Base-by-base conservation (phyloP, 2,113 vertebrate genomes). In the Camelus bactrianus region DNA sequence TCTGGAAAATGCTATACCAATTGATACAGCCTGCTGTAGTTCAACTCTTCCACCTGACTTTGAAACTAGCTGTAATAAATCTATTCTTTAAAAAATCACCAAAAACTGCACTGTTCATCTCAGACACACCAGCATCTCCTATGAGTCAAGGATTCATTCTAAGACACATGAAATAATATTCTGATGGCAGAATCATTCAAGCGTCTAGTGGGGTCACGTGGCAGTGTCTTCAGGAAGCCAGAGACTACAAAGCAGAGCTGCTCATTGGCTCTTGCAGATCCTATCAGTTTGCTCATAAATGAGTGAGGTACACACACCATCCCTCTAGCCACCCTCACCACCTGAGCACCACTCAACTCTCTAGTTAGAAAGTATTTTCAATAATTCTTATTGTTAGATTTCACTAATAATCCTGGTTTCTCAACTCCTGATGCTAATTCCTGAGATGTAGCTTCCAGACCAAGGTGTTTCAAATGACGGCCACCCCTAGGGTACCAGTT, bases 241-340 rank as follows among this genome's bases (percentile, higher is more conserved):
- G 58, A 72, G 35, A 0, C 67, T 69, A 0, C 22, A 72, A 52
- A 28, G 1, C 22, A 72, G 62, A 28, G 8, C 58, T 32, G 3
- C 65, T 42, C 24, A 11, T 32, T 50, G 58, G 22, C 24, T 60
- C 62, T 65, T 32, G 17, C 50, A 56, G 7, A 79, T 85, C 38
- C 38, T 42, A 19, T 22, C 2, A 13, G 16, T 30, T 46, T 67
- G 5, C 16, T n/a, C 22, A 56, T 16, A 19, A 94, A 76, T 24
- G 3, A 12, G 22, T 8, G 17, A 28, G 11, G 1, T 52, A 17
- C 4, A 2, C 50, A 50, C 8, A 56, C 2, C 54, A 22, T n/a
- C 54, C 72, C 26, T 65, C 19, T n/a, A 56, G 8, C 11, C 30
- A 56, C 35, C 10, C 8, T 48, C 11, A 13, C 24, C 19, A 77